phyloP scores from a whole-genome alignment of 2,888 invertebrate genomes.

The Mystacides longicornis region DNA sequence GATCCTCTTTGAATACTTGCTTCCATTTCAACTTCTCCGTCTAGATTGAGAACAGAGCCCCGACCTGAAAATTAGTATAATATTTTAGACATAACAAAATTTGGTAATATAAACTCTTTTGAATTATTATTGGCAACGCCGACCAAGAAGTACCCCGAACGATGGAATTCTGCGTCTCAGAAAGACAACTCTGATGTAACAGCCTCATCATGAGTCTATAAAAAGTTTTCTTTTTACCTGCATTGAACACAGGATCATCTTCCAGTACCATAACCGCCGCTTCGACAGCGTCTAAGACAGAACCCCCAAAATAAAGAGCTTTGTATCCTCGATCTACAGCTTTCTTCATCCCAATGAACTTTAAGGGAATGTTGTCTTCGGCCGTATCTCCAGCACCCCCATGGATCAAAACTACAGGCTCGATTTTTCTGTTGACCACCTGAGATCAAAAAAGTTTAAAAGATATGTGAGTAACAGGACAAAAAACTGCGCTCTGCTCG shows the following conservation, averaged over 20 bases:
- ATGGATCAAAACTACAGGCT: constrained; percentile 66
- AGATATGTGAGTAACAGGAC: too few relatives aligned
- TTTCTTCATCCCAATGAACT: constrained; percentile 56
- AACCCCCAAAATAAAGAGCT: constrained; percentile 48
- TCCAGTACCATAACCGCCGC: constrained; percentile 73
- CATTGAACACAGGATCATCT: constrained; percentile 71
- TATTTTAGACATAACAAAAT: neutral
- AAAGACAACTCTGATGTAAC: too few relatives aligned
- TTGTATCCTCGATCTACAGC: constrained; percentile 57
- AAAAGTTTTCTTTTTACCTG: too few relatives aligned
- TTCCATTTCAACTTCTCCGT: constrained; percentile 79
- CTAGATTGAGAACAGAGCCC: constrained; percentile 70
- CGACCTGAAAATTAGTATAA: constrained; percentile 39
- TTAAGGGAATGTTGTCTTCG: constrained; percentile 52
- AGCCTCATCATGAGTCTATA: too few relatives aligned
- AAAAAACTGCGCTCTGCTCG: too few relatives aligned
- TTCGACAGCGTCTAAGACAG: constrained; percentile 69
- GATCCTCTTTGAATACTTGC: constrained; percentile 75
- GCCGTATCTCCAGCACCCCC: constrained; percentile 78
- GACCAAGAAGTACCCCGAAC: too few relatives aligned
- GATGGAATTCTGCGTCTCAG: too few relatives aligned
- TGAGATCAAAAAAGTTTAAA: too few relatives aligned
- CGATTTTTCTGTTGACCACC: too few relatives aligned
- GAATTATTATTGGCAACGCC: too few relatives aligned
- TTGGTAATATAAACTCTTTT: too few relatives aligned